phyloP scores from a whole-genome alignment of 2,113 vertebrate genomes.

The Neopipo cinnamomea region DNA sequence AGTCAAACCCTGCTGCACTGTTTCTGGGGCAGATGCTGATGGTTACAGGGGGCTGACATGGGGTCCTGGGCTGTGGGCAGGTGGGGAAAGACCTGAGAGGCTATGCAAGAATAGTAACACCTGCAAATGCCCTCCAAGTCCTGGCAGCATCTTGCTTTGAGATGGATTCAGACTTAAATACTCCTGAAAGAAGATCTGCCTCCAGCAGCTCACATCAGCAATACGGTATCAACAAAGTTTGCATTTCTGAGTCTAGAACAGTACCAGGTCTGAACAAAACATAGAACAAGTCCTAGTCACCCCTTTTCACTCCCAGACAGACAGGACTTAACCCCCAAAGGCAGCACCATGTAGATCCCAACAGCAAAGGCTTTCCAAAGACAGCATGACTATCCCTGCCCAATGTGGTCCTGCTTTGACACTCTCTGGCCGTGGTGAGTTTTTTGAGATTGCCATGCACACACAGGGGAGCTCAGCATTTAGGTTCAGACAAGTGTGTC shows the following conservation, averaged over 20 bases:
- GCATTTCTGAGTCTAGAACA: background rate
- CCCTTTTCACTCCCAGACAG: background rate
- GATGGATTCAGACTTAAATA: background rate
- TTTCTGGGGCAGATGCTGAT: background rate
- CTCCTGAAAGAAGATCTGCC: background rate
- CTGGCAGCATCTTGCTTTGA: background rate
- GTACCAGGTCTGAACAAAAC: background rate
- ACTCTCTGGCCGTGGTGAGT: background rate
- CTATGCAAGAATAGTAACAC: accelerated
- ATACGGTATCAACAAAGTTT: accelerated
- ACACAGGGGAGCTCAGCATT: background rate
- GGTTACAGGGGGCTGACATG: accelerated
- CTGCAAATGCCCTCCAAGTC: background rate
- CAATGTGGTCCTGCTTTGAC: accelerated
- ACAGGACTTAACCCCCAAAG: background rate
- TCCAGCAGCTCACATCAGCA: background rate
- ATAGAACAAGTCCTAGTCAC: background rate
- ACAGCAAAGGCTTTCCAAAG: background rate
- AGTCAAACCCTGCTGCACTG: accelerated
- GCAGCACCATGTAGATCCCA: background rate
- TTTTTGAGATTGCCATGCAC: background rate
- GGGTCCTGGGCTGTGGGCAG: background rate
- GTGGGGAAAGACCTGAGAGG: accelerated
- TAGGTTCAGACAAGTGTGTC: background rate
- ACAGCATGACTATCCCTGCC: accelerated